Conservation (phyloP, 2,797 vertebrate species). For the Rhabdophis nuchalis region DNA sequence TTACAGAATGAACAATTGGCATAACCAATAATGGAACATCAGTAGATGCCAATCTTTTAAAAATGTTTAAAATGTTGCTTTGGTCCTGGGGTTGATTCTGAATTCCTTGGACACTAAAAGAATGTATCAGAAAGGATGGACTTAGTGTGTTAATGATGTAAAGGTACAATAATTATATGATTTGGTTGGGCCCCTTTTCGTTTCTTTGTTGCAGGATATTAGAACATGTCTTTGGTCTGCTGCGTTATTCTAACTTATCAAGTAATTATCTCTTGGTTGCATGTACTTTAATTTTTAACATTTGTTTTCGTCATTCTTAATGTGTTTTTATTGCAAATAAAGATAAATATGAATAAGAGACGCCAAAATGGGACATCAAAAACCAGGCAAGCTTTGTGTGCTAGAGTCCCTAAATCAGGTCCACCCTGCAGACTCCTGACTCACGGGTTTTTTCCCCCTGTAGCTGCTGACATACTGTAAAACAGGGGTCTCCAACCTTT, state of each 20-base stretch:
- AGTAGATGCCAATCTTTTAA: not conserved
- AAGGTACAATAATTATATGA: not conserved
- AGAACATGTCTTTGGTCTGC: not conserved
- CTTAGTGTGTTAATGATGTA: not conserved
- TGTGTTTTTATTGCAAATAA: not conserved
- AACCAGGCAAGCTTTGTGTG: not conserved
- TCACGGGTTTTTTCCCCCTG: not conserved
- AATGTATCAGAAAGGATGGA: not conserved
- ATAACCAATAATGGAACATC: not conserved
- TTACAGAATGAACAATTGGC: not conserved
- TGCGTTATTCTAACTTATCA: not conserved
- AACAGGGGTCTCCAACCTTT: no score
- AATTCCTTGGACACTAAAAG: not conserved
- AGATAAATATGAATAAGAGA: not conserved
- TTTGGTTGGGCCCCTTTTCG: not conserved
- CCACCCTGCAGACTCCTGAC: not conserved
- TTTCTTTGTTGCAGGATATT: not conserved
- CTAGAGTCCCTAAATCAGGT: not conserved
- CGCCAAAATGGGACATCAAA: not conserved
- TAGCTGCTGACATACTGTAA: not conserved
- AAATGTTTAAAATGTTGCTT: not conserved
- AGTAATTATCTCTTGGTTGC: not conserved
- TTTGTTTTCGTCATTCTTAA: not conserved
- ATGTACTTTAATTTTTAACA: not conserved
- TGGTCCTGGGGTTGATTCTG: not conserved